Evolutionary conservation across 2,888 invertebrate species (phyloP), one percentile per base, ranked within the genome.

Genomic region (Xestia sexstrigata): DNA sequence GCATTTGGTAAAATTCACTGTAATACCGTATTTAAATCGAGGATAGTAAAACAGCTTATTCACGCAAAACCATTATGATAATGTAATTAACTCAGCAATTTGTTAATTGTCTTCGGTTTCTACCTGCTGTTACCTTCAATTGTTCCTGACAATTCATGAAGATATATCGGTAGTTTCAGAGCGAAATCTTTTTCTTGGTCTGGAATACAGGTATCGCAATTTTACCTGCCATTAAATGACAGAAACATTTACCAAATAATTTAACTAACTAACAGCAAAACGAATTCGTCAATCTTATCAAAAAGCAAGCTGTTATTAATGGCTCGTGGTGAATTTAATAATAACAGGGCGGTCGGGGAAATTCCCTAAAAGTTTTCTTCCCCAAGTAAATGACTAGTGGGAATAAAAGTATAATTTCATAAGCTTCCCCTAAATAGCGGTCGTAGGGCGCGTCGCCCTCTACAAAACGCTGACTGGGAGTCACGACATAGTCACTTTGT

Each of bases 321-420:
- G 74, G 66, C 52, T 74, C 66, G 70, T 70, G 65, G 71, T 72
- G 70, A 79, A 79, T 72, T 78, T 69, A 76, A 85, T 81, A 81
- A 85, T 78, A 79, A 72, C 70, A 82, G 47, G 78, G 78, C 63
- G 74, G 62, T 83, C 74, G 75, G 82, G 87, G 88, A 89, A 87
- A 86, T 89, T 88, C 82, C 84, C 87, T 87, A 80, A 85, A 85
- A 90, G 79, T 87, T 86, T 83, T 77, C 87, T 88, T 90, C 89
- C 90, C 86, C 89, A 78, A 81, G 83, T 90, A 88, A 93, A 92
- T 91, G 90, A 92, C 91, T 92, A 89, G 90, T 90, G 90, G 91
- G 89, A 91, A 91, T 92, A 90, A 89, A 88, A 87, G 89, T 90
- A 91, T 92, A 92, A 93, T 93, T 93, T 92, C 90, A 93, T 92